These are phyloP conservation scores for Antheraea yamamai DNA, from an alignment of 2,888 invertebrate genomes.

Conservation along the genomic window DNA sequence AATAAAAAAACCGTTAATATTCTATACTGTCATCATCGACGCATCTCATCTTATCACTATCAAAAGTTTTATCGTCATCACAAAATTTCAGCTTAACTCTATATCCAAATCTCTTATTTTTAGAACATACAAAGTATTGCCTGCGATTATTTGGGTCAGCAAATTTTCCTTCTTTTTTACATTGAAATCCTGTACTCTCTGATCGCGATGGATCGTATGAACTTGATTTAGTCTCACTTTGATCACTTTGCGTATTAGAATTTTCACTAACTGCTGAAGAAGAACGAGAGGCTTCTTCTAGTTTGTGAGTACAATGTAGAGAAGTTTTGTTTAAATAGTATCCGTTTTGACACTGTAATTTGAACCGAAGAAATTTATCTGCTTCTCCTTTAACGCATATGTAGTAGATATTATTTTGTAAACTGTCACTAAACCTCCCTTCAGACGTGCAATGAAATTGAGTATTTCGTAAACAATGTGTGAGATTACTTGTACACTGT, in stretches of 20 bases:
- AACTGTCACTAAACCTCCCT: conserved; percentile 65
- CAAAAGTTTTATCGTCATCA: conserved; percentile 65
- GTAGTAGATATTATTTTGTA: conserved; percentile 66
- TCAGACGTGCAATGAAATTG: conserved; percentile 71
- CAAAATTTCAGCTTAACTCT: conserved; percentile 66
- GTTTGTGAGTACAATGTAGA: conserved; percentile 47
- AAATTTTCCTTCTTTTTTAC: conserved; percentile 41
- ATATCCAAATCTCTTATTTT: conserved; percentile 47
- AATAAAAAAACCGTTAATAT: conserved; percentile 31
- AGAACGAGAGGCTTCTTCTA: conserved; percentile 18
- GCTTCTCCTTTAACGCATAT: conserved; percentile 60
- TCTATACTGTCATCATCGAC: conserved; percentile 60
- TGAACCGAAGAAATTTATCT: conserved; percentile 55
- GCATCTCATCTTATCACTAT: conserved; percentile 61
- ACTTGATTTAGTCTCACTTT: conserved; percentile 21
- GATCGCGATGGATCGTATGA: conserved; percentile 24
- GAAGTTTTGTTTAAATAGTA: conserved; percentile 58
- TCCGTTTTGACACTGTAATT: conserved; percentile 63
- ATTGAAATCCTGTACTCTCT: conserved; percentile 33
- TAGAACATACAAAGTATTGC: conserved; percentile 72
- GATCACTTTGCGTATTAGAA: conserved; percentile 37
- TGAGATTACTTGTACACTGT: conserved; percentile 71
- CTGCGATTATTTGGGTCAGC: conserved; percentile 59
- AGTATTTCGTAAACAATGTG: conserved; percentile 72
- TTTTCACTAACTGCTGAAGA: conserved; percentile 29